Percentiles rank a stretch among this genome's conserved stretches.
Evolutionary conservation across 2,888 invertebrate species (phyloP).

Genomic region (Archaeoteleia sp.): DNA sequence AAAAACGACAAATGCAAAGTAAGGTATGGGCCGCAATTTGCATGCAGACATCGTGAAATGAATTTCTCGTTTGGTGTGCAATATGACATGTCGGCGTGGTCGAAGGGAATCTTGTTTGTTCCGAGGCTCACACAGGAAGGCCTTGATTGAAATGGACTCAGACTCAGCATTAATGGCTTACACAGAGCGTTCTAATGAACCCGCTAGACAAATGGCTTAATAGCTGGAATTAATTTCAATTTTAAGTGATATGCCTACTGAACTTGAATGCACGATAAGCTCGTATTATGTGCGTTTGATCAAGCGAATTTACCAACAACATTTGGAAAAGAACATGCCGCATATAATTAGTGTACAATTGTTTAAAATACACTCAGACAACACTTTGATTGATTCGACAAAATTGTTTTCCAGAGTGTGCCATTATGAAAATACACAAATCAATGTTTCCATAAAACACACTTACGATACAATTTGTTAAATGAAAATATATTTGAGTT

Average conservation of each 20-base stretch:
- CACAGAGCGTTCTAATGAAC: slow-evolving; percentile 27
- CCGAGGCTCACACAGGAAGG: slow-evolving; percentile 19
- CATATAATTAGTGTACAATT: no score
- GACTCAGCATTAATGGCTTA: slow-evolving; percentile 37
- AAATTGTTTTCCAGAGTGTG: not conserved
- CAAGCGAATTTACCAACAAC: not conserved
- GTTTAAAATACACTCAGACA: not conserved
- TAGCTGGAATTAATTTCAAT: slow-evolving; percentile 31
- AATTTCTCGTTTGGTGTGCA: slow-evolving; percentile 23
- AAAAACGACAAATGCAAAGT: slow-evolving; percentile 10
- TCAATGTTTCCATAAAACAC: no score
- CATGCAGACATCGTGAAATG: slow-evolving; percentile 28
- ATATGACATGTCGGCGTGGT: slow-evolving; percentile 20
- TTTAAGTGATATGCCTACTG: slow-evolving; percentile 11
- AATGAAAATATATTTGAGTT: no score
- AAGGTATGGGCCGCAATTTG: slow-evolving; percentile 10
- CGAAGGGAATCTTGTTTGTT: slow-evolving; percentile 32
- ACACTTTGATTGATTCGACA: not conserved
- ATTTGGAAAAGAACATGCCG: not conserved
- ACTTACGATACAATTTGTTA: no score
- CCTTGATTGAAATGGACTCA: slow-evolving; percentile 36
- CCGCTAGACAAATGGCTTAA: slow-evolving; percentile 18
- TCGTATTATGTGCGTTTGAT: not conserved
- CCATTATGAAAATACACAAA: no score
- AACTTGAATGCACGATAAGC: slow-evolving; percentile 1